phyloP scores from a whole-genome alignment of 2,797 vertebrate genomes.

The Eulemur albifrons region DNA sequence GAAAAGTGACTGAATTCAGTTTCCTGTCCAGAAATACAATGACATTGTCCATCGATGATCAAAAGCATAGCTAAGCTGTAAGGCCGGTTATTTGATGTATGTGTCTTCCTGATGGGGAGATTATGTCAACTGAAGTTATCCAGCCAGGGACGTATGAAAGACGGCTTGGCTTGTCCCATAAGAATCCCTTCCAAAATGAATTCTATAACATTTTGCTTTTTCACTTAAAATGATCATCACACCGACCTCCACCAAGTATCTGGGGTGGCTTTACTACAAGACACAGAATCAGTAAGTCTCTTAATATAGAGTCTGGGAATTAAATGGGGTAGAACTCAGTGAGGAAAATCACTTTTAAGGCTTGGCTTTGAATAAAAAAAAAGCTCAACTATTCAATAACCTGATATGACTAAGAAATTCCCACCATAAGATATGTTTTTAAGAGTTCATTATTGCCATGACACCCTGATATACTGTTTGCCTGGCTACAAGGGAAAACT shows the following conservation, averaged over 20 bases:
- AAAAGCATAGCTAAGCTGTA: neutral
- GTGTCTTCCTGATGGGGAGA: neutral
- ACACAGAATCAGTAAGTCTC: neutral
- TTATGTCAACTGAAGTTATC: neutral
- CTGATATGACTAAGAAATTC: neutral
- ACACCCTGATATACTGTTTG: neutral
- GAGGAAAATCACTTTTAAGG: neutral
- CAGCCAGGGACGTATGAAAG: neutral
- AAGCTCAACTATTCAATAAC: neutral
- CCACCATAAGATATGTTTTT: neutral
- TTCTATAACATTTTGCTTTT: neutral
- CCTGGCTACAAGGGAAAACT: conserved; percentile 36
- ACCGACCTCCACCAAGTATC: neutral
- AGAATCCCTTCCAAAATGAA: neutral
- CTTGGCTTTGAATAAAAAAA: neutral
- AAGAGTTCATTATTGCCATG: neutral
- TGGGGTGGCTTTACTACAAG: neutral
- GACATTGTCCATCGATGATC: neutral
- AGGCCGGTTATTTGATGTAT: neutral
- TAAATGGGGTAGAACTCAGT: neutral
- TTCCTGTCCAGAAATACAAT: neutral
- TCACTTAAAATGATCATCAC: neutral
- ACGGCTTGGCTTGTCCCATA: neutral
- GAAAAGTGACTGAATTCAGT: neutral
- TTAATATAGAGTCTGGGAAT: neutral